phyloP scores from a whole-genome alignment of 2,888 invertebrate species.

The Gandaritis pyraliata region DNA sequence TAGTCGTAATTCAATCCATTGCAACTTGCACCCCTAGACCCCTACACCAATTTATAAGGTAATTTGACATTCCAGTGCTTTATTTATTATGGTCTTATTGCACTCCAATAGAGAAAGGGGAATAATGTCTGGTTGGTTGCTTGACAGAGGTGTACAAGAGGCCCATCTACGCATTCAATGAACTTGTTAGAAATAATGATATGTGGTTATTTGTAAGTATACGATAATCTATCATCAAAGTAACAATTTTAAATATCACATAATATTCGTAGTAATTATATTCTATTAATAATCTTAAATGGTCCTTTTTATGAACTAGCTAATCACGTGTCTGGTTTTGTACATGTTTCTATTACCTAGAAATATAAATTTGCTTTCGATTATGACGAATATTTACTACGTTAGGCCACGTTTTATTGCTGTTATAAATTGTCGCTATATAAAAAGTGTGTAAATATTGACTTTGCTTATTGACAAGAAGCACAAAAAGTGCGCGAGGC shows the following conservation, averaged over 20 bases:
- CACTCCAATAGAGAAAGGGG: not conserved
- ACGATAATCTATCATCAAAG: constrained; percentile 73
- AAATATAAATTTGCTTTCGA: constrained; percentile 21
- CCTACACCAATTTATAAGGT: not conserved
- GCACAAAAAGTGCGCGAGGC: constrained; percentile 28
- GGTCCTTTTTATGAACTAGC: constrained; percentile 70
- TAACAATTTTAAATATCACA: constrained; percentile 80
- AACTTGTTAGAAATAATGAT: constrained; percentile 77
- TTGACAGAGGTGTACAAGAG: not conserved
- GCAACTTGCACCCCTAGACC: not conserved
- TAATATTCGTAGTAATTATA: constrained; percentile 78
- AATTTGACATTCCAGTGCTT: not conserved
- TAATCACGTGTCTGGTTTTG: constrained; percentile 60
- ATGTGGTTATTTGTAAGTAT: constrained; percentile 71
- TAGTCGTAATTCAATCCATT: not conserved
- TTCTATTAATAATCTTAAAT: constrained; percentile 69
- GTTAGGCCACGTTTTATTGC: constrained; percentile 35
- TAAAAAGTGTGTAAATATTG: constrained; percentile 20
- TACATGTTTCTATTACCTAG: constrained; percentile 20
- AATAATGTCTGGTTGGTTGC: not conserved
- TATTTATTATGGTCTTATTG: too few species aligned
- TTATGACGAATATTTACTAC: constrained; percentile 22
- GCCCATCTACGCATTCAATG: constrained; percentile 46
- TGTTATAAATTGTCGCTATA: constrained; percentile 18
- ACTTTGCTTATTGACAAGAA: constrained; percentile 22